Base-by-base conservation (phyloP, 2,113 vertebrate genomes). In the Morone saxatilis region DNA sequence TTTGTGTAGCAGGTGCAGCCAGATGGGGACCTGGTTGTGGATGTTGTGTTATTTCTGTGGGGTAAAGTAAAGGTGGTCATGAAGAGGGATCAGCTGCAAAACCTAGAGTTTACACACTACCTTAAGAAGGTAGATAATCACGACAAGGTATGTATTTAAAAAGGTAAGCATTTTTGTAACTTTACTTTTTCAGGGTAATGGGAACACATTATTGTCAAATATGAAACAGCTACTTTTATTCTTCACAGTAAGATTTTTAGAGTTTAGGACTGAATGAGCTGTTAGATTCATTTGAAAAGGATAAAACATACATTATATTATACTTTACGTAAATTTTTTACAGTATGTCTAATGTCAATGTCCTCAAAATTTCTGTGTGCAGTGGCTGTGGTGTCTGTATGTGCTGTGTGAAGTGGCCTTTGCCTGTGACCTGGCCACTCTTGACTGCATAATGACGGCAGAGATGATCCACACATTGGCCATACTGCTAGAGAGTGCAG, bases 341-440 rank as follows among this genome's bases (percentile, higher is more conserved):
- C 53, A 43, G 12, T 22, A 16, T 67, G 7, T 71, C 57, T 57
- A 25, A 25, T 48, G 9, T 53, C 71, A 5, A 31, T 62, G 17
- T 75, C 4, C 13, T n/a, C 2, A 60, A 3, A 20, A 65, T 9
- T 65, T 69, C 8, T 70, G 1, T 76, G 31, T 31, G 95, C 82
- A 99, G 98, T 98, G 96, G 96, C 12, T 97, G 81, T 93, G 95
- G 88, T 90, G 96, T 86, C 93, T 99, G 61, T 96, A 92, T 92
- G 83, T 96, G 77, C 91, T 98, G 90, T 96, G 93, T 90, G 96
- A 97, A 89, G 92, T 97, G 86, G 95, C 96, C 80, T 91, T 94
- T 14, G 88, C 81, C 38, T 97, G 71, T 88, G 88, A 89, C 65
- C 80, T 96, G 81, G 94, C 93, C 76, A 83, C 90, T 14, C 66